A percentile compares a stretch with the other conserved stretches of the same genome.
phyloP scores from a whole-genome alignment of 1,140 invertebrate species.

The Conus ventricosus region DNA sequence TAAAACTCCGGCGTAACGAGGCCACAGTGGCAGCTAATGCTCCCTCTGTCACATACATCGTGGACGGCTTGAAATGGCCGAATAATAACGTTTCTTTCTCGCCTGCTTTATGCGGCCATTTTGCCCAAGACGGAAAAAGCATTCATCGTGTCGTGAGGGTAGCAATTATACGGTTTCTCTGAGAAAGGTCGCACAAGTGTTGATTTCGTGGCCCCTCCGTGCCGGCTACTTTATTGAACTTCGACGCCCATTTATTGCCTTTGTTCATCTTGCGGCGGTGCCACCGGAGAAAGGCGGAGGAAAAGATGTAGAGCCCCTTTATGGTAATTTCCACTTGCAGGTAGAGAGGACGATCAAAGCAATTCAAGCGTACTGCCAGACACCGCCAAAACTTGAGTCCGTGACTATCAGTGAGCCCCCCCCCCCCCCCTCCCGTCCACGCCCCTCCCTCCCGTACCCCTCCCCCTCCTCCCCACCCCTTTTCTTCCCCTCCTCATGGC shows the following conservation, averaged over 20 bases:
- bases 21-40: slow-evolving; percentile 20
- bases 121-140: neutral
- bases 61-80: neutral
- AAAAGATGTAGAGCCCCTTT: neutral
- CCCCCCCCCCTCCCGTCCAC: too few species aligned
- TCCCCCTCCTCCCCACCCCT: too few species aligned
- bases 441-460: too few species aligned
- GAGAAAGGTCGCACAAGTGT: slow-evolving; percentile 12
- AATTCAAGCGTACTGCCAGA: too few species aligned
- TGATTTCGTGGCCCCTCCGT: neutral
- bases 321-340: neutral
- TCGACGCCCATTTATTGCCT: neutral
- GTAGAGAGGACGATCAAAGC: too few species aligned
- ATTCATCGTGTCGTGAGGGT: neutral
- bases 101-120: slow-evolving; percentile 17
- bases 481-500: too few species aligned
- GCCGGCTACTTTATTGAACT: neutral
- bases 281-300: neutral
- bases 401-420: too few species aligned
- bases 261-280: neutral
- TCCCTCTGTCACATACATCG: slow-evolving; percentile 18
- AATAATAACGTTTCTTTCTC: slow-evolving; percentile 17
- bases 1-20: slow-evolving; percentile 7
- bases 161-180: slow-evolving; percentile 19
- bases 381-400: too few species aligned